These are phyloP conservation scores for Leptatherina wallacei DNA, from an alignment of 2,797 vertebrate genomes.

Conservation along the genomic window DNA sequence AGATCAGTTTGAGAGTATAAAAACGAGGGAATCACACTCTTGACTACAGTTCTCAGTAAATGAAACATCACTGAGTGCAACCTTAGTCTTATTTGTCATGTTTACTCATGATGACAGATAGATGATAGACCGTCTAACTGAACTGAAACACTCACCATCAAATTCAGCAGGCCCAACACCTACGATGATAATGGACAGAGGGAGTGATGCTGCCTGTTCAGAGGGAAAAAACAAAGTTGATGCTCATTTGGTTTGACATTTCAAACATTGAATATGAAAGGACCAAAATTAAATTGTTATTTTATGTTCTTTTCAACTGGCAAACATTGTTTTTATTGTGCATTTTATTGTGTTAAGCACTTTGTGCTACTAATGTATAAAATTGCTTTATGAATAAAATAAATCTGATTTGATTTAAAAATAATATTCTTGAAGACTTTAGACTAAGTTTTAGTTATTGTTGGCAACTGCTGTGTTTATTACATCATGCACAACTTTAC, in stretches of 20 bases:
- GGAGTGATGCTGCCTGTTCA: constrained; percentile 89
- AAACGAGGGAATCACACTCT: neutral
- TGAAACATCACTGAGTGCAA: neutral
- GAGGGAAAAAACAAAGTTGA: constrained; percentile 1
- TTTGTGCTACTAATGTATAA: too few species aligned
- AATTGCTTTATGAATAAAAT: too few species aligned
- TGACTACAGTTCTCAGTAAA: neutral
- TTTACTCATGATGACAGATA: constrained; percentile 1
- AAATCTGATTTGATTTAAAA: too few species aligned
- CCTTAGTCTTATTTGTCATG: neutral
- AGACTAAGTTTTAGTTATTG: too few species aligned
- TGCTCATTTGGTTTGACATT: neutral
- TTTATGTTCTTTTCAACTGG: too few species aligned
- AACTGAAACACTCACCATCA: constrained; percentile 84
- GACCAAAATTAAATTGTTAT: too few species aligned
- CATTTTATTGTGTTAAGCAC: too few species aligned
- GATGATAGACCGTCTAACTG: neutral
- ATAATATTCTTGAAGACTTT: too few species aligned
- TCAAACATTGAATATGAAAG: too few species aligned
- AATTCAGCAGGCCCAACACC: constrained; percentile 97
- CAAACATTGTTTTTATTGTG: too few species aligned
- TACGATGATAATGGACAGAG: constrained; percentile 95
- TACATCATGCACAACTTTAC: too few species aligned
- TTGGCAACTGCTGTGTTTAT: too few species aligned
- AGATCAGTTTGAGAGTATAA: neutral